Evolutionary conservation across 1,140 invertebrate species (phyloP).

Genomic region (Acromyrmex charruanus): DNA sequence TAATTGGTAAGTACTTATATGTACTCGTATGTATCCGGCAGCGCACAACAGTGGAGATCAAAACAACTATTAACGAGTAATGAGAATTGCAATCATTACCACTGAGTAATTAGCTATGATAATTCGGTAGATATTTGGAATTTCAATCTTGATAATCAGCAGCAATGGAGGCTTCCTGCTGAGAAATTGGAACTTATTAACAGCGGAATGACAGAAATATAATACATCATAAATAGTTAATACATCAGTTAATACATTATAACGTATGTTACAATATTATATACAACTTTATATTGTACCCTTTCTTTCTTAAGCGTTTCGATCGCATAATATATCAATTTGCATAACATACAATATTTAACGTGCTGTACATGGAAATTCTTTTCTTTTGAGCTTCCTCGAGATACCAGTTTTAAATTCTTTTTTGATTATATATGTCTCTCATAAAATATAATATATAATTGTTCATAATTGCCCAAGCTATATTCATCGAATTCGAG

Average conservation of each 20-base stretch:
- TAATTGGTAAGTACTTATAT: slow-evolving; percentile 37
- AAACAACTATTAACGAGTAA: slow-evolving; percentile 57
- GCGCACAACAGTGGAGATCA: slow-evolving; percentile 12
- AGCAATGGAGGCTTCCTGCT: slow-evolving; percentile 41
- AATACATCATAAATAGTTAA: background rate
- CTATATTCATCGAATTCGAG: background rate
- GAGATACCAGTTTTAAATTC: background rate
- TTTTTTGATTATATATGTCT: background rate
- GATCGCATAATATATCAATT: background rate
- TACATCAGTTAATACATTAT: background rate
- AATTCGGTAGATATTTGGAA: slow-evolving; percentile 54
- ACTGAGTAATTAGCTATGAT: slow-evolving; percentile 47
- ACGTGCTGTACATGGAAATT: background rate
- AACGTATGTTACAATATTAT: background rate
- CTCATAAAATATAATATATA: background rate
- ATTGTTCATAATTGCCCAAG: background rate
- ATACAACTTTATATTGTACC: no score
- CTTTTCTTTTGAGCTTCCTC: background rate
- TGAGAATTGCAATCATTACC: slow-evolving; percentile 56
- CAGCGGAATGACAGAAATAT: slow-evolving; percentile 34
- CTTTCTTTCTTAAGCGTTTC: background rate
- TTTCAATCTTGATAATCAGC: slow-evolving; percentile 57
- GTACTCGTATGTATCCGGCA: slow-evolving; percentile 29
- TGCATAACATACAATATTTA: background rate
- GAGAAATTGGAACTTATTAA: slow-evolving; percentile 44